phyloP scores from a whole-genome alignment of 1,140 invertebrate species.

The Cataglyphis hispanica region DNA sequence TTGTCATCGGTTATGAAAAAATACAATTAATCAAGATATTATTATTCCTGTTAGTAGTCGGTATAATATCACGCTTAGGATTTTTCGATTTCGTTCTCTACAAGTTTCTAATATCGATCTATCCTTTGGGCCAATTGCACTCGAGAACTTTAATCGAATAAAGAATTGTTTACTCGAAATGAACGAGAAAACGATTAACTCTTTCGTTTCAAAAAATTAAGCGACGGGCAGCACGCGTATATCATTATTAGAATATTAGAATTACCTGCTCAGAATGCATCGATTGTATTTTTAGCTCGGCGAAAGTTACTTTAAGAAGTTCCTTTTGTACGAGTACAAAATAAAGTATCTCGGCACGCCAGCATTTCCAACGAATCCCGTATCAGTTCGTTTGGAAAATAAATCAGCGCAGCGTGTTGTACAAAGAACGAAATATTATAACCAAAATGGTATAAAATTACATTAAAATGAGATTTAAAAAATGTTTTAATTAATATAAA shows the following conservation, averaged over 20 bases:
- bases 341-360: slow-evolving; percentile 50
- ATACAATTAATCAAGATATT: slow-evolving; percentile 49
- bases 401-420: slow-evolving; percentile 9
- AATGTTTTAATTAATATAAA: no score
- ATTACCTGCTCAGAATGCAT: slow-evolving; percentile 51
- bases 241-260: slow-evolving; percentile 61
- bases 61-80: background rate
- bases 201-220: slow-evolving; percentile 60
- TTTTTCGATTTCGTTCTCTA: background rate
- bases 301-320: slow-evolving; percentile 55
- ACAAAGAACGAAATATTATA: background rate
- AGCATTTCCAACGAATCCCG: slow-evolving; percentile 29
- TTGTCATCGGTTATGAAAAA: background rate
- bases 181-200: slow-evolving; percentile 4
- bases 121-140: slow-evolving; percentile 32
- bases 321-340: slow-evolving; percentile 48
- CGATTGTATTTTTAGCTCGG: slow-evolving; percentile 43
- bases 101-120: background rate
- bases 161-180: background rate
- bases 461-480: background rate
- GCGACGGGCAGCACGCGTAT: slow-evolving; percentile 47
- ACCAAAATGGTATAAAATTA: background rate
- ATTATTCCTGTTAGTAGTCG: slow-evolving; percentile 14
- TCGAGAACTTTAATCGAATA: slow-evolving; percentile 35
- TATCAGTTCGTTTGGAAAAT: slow-evolving; percentile 15